These are phyloP conservation scores for Cepphus grylle DNA, from an alignment of 2,113 vertebrate genomes.

Conservation along the genomic window DNA sequence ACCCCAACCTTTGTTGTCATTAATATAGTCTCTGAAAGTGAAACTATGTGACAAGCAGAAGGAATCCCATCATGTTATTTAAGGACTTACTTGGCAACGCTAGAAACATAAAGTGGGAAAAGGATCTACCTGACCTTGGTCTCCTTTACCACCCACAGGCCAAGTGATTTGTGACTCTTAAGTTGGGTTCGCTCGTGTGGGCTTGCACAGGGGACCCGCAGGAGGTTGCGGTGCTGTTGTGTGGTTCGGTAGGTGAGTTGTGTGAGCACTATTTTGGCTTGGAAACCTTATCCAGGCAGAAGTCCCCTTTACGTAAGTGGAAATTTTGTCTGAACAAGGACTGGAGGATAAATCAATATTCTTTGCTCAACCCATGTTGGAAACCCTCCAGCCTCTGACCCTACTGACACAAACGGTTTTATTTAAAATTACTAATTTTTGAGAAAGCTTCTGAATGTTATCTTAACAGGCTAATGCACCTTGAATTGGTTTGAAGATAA, in stretches of 20 bases:
- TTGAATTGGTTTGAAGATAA: constrained; percentile 36
- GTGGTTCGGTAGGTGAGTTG: background rate
- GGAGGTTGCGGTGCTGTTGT: background rate
- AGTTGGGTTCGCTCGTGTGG: accelerated
- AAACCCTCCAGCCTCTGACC: background rate
- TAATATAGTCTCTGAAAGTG: background rate
- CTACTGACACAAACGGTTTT: background rate
- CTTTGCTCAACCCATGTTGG: background rate
- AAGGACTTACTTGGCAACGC: background rate
- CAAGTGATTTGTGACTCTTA: background rate
- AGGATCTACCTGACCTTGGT: background rate
- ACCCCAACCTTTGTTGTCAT: background rate
- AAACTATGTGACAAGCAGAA: background rate
- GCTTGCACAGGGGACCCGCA: background rate
- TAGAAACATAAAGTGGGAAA: background rate
- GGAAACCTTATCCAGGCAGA: background rate
- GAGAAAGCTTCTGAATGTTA: constrained; percentile 1
- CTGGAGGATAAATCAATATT: background rate
- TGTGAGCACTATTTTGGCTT: background rate
- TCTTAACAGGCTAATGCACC: background rate
- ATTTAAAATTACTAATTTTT: constrained; percentile 55
- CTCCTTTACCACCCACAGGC: background rate
- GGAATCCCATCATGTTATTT: background rate
- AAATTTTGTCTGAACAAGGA: background rate
- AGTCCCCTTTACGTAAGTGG: background rate